Evolutionary conservation across 2,113 vertebrate genomes (phyloP), one percentile per base, ranked within the genome.

Genomic region (Prolemur simus): DNA sequence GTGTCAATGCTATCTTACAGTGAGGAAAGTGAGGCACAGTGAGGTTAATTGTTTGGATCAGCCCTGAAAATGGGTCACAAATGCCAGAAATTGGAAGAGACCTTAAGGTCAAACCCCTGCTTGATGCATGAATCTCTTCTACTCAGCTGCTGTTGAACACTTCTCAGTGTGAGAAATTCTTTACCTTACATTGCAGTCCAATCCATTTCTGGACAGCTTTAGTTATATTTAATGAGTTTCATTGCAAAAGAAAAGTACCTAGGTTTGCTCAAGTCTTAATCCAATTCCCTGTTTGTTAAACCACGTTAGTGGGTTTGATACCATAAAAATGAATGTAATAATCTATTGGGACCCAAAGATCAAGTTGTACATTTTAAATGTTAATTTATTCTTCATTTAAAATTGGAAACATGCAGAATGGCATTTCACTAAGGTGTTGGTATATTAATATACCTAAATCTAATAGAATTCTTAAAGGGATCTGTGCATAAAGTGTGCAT

Each of bases 1-100:
- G 76, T 90, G 88, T 87, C 29, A 23, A 25, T 29, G 8, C 81
- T 91, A 45, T 94, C 82, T 96, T 77, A 64, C 42, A 82, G 85
- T 42, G 23, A 94, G 77, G 77, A 86, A 92, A 91, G 94, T 13
- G 47, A 88, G 77, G 71, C 76, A n/a, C 66, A 32, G 32, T 0
- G 71, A 95, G 93, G 97, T 97, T 95, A 96, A 96, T 91, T 96
- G 91, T 82, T 89, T 95, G 89, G 60, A 95, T 39, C 9, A 23
- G 77, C 77, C 77, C 81, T 74, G 76, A 90, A 87, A 96, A 96
- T 86, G 77, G 93, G 96, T 85, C 93, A 91, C 64, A 86, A 71
- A 74, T 76, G 71, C 71, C 60, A 88, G 91, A 42, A 94, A 93
- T 87, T 88, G 54, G 71, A 93, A 91, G 54, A 29, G 85, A 95